phyloP scores from a whole-genome alignment of 2,888 invertebrate species.

The Alcis repandata region DNA sequence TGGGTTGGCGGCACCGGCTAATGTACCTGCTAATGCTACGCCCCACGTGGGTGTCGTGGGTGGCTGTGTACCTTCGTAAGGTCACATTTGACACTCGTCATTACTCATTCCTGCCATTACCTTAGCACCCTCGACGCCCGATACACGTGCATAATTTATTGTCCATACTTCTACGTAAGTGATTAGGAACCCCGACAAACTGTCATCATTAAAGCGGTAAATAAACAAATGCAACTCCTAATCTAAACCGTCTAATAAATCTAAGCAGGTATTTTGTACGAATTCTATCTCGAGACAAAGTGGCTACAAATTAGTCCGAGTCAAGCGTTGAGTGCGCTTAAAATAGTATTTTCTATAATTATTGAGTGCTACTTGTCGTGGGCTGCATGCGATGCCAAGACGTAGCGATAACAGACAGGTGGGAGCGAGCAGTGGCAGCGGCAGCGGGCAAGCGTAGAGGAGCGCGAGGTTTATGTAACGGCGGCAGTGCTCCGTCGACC shows the following conservation, averaged over 20 bases:
- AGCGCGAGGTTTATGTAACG: conserved; percentile 75
- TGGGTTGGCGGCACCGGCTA: conserved; percentile 25
- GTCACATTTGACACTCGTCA: conserved; percentile 33
- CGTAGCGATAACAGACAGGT: conserved; percentile 82
- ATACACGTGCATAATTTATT: conserved; percentile 38
- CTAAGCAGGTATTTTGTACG: conserved; percentile 19
- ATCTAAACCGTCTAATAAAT: conserved; percentile 12
- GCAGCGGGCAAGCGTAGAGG: conserved; percentile 55
- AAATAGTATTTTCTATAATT: conserved; percentile 82
- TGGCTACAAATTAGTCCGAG: conserved; percentile 67
- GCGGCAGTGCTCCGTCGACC: conserved; percentile 79
- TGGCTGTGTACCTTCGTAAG: conserved; percentile 21
- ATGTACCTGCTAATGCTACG: conserved; percentile 11
- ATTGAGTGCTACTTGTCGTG: conserved; percentile 84
- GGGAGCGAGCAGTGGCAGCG: conserved; percentile 68
- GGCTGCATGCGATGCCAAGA: conserved; percentile 80
- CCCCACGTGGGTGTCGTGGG: conserved; percentile 17
- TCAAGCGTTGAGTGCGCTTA: conserved; percentile 65
- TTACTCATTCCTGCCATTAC: conserved; percentile 32
- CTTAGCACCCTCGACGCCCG: conserved; percentile 23
- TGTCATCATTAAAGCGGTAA: conserved; percentile 2
- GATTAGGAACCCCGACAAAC: background rate
- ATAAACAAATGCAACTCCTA: background rate
- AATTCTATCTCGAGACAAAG: conserved; percentile 60
- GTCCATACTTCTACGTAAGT: background rate